phyloP scores from a whole-genome alignment of 1,140 invertebrate species.

The Stegodyphus dumicola region DNA sequence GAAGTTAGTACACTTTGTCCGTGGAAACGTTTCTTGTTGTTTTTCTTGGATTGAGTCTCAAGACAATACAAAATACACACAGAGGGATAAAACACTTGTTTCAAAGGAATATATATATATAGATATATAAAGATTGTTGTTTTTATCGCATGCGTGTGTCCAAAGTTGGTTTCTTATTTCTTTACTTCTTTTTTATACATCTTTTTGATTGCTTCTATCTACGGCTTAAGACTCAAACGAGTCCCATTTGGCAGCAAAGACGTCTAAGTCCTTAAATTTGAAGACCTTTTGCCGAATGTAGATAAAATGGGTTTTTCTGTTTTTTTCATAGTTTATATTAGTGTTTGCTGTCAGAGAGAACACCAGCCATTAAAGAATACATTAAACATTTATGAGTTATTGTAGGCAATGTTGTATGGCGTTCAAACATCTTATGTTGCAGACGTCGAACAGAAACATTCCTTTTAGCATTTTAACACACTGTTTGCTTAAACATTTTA shows the following conservation, averaged over 20 bases:
- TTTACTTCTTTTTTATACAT: neutral
- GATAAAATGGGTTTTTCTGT: too few species aligned
- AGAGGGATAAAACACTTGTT: slow-evolving; percentile 16
- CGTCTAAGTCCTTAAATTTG: slow-evolving; percentile 10
- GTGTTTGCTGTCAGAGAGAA: too few species aligned
- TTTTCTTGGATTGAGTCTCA: neutral
- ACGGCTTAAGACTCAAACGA: slow-evolving; percentile 16
- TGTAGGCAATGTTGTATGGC: too few species aligned
- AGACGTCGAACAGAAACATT: too few species aligned
- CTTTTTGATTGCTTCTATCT: slow-evolving; percentile 14
- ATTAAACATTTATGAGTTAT: too few species aligned
- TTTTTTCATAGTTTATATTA: too few species aligned
- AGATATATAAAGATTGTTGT: too few species aligned
- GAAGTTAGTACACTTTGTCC: neutral
- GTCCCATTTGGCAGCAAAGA: neutral
- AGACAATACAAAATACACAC: slow-evolving; percentile 11
- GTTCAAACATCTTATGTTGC: too few species aligned
- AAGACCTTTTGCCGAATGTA: neutral
- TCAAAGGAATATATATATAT: slow-evolving; percentile 12
- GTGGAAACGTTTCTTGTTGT: neutral
- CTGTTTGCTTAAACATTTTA: too few species aligned
- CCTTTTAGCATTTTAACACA: too few species aligned
- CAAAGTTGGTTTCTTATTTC: slow-evolving; percentile 3
- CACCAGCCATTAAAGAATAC: too few species aligned
- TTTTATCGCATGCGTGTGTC: neutral